These are phyloP conservation scores for Aleiodes leptofemur DNA, from an alignment of 2,888 invertebrate genomes.

Conservation along the genomic window DNA sequence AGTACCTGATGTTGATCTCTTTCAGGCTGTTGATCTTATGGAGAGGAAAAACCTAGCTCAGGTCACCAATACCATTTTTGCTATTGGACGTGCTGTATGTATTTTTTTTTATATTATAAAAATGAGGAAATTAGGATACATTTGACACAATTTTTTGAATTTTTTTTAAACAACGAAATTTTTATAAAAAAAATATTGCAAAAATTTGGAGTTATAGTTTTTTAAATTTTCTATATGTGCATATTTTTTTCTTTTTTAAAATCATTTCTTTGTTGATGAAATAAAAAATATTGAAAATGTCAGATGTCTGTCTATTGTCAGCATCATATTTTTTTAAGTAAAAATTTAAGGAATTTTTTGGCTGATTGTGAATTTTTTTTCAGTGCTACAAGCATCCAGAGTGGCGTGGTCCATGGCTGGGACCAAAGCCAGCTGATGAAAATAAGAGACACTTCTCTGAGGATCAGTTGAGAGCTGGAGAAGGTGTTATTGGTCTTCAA, in stretches of 20 bases:
- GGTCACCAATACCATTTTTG: constrained; percentile 91
- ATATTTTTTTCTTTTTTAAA: too few relatives aligned
- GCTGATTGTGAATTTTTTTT: constrained; percentile 27
- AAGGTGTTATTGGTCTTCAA: constrained; percentile 90
- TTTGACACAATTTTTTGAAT: too few relatives aligned
- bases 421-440: constrained; percentile 91
- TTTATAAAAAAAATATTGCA: too few relatives aligned
- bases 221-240: too few relatives aligned
- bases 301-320: too few relatives aligned
- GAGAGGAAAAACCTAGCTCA: constrained; percentile 92
- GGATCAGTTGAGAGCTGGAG: constrained; percentile 86
- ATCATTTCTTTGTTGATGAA: not conserved
- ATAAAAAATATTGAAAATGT: too few relatives aligned
- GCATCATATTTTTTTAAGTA: too few relatives aligned
- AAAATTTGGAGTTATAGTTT: too few relatives aligned
- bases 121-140: too few relatives aligned
- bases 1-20: constrained; percentile 89
- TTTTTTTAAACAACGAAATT: too few relatives aligned
- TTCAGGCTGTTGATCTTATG: constrained; percentile 94
- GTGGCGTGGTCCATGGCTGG: constrained; percentile 88
- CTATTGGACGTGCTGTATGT: constrained; percentile 89
- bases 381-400: constrained; percentile 89
- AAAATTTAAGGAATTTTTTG: too few relatives aligned
- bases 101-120: not conserved
- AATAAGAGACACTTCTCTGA: constrained; percentile 80